These are phyloP conservation scores for Diploscapter pachys DNA, from an alignment of 1,140 invertebrate species.

Conservation along the genomic window DNA sequence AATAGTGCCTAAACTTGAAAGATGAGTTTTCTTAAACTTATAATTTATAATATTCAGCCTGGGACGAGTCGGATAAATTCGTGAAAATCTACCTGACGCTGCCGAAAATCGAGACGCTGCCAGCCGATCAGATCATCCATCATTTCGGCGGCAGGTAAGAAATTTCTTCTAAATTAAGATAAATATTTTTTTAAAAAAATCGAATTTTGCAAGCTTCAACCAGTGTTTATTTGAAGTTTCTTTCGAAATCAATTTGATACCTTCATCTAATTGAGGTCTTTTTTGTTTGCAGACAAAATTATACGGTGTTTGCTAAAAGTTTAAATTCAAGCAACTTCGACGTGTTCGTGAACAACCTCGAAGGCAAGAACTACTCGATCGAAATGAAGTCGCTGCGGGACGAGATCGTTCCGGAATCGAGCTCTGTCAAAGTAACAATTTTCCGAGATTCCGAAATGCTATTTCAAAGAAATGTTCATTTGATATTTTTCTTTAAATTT, in stretches of 20 bases:
- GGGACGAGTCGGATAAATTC: constrained; percentile 4
- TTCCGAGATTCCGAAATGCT: no score
- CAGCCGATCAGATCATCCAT: neutral
- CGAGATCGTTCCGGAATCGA: neutral
- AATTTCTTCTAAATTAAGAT: neutral
- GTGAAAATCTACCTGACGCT: constrained; percentile 1
- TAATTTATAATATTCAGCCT: neutral
- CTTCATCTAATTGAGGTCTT: no score
- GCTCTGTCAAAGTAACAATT: no score
- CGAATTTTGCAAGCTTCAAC: no score
- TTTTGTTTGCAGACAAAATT: no score
- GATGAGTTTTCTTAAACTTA: no score
- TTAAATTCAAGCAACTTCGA: neutral
- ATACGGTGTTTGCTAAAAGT: no score
- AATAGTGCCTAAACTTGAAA: no score
- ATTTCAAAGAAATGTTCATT: no score
- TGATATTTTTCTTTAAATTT: no score
- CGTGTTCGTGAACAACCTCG: neutral
- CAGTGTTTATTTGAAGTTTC: no score
- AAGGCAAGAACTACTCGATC: neutral
- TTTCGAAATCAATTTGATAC: no score
- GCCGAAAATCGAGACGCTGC: neutral
- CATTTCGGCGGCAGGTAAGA: neutral
- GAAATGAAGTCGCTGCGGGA: neutral
- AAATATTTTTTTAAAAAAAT: neutral